Conservation (phyloP, 2,888 invertebrate genomes). For the Orchestes rusci region DNA sequence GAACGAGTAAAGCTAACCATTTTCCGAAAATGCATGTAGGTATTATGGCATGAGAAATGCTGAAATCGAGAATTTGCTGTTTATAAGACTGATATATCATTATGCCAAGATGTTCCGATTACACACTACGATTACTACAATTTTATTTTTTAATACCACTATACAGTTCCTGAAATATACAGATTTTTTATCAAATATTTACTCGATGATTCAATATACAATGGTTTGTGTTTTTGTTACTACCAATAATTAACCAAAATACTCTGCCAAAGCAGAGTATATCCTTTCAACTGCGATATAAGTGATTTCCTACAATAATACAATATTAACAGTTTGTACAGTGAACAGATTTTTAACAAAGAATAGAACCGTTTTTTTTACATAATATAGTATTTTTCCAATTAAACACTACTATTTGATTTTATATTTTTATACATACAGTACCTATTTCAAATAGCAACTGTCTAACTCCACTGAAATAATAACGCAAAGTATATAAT, state of each 20-base stretch:
- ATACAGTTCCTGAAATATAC: slow-evolving; percentile 46
- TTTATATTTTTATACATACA: slow-evolving; percentile 22
- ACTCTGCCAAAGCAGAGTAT: slow-evolving; percentile 15
- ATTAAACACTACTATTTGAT: slow-evolving; percentile 13
- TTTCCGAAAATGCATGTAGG: not conserved
- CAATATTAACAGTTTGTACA: slow-evolving; percentile 39
- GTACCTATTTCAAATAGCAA: slow-evolving; percentile 27
- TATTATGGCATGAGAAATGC: not conserved
- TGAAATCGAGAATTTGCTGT: slow-evolving; percentile 30
- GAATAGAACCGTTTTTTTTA: slow-evolving; percentile 17
- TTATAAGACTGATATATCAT: slow-evolving; percentile 45
- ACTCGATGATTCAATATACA: slow-evolving; percentile 40
- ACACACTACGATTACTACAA: slow-evolving; percentile 26
- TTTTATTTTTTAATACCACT: slow-evolving; percentile 34
- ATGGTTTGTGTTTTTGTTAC: slow-evolving; percentile 37
- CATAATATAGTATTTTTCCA: slow-evolving; percentile 18
- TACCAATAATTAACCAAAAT: slow-evolving; percentile 18
- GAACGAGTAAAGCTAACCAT: no score
- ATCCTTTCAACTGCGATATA: slow-evolving; percentile 40
- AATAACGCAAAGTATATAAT: no score
- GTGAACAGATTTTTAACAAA: slow-evolving; percentile 39
- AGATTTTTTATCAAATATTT: slow-evolving; percentile 45
- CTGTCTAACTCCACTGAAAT: slow-evolving; percentile 16
- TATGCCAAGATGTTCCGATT: slow-evolving; percentile 43
- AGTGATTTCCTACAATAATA: slow-evolving; percentile 38